Evolutionary conservation across 2,113 vertebrate genomes (phyloP).

Genomic region (Tilapia sparmanii): DNA sequence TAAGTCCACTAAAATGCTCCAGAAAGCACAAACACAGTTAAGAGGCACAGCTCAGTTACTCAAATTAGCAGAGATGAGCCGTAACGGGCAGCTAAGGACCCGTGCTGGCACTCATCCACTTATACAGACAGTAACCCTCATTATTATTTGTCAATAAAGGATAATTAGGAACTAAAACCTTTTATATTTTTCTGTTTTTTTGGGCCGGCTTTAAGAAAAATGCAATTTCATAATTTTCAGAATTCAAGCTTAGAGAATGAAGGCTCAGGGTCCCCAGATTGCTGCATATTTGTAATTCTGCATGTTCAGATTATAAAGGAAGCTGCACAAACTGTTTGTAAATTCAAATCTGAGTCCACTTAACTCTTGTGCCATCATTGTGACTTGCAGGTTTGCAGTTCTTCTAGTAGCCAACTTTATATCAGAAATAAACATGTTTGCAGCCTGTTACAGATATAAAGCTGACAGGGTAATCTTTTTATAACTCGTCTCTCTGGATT

Average conservation of each 20-base stretch:
- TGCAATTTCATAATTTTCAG: neutral
- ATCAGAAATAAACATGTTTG: neutral
- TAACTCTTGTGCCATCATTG: neutral
- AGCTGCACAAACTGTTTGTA: neutral
- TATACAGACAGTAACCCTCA: neutral
- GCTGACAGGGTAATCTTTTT: neutral
- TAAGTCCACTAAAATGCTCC: neutral
- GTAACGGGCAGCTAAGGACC: neutral
- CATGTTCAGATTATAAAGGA: neutral
- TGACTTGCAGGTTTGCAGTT: neutral
- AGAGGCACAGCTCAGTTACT: neutral
- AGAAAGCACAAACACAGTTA: neutral
- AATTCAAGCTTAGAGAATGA: neutral
- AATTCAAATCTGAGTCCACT: neutral
- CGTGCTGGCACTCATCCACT: neutral
- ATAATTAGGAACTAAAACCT: neutral
- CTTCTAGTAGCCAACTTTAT: neutral
- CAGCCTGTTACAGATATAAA: neutral
- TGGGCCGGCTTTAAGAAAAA: fast-evolving
- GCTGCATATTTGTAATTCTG: neutral
- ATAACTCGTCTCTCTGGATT: neutral
- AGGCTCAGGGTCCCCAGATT: fast-evolving
- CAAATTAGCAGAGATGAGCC: neutral
- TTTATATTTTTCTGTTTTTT: neutral
- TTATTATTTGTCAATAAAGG: neutral